Percentiles rank a stretch among this genome's conserved stretches.
phyloP scores from a whole-genome alignment of 2,797 vertebrate genomes.

The Notoglanidium macrostoma region DNA sequence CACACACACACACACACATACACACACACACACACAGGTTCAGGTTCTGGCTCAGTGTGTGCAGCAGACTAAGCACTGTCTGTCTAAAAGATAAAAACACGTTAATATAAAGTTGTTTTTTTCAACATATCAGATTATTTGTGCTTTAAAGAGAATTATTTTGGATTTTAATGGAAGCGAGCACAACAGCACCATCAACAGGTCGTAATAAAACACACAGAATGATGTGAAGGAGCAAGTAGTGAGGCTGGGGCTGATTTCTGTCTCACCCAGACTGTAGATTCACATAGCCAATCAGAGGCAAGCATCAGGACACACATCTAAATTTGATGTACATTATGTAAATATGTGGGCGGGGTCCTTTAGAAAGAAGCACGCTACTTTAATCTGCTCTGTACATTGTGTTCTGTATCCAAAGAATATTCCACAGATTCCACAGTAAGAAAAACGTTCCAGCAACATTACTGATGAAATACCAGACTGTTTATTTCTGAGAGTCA shows the following conservation, averaged over 20 bases:
- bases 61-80: background rate
- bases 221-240: background rate
- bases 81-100: background rate
- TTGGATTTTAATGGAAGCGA: too few relatives aligned
- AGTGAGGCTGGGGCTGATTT: background rate
- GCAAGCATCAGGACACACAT: background rate
- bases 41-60: background rate
- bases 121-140: too few relatives aligned
- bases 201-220: background rate
- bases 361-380: too few relatives aligned
- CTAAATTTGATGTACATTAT: background rate
- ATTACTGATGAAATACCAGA: background rate
- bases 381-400: background rate
- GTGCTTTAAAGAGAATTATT: too few relatives aligned
- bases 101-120: too few relatives aligned
- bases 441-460: background rate
- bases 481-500: too few relatives aligned
- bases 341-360: too few relatives aligned
- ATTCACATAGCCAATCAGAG: too few relatives aligned
- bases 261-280: background rate
- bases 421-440: background rate
- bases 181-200: too few relatives aligned
- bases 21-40: conserved; percentile 1
- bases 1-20: conserved; percentile 8
- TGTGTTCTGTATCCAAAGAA: too few relatives aligned